Percentiles rank a stretch among this genome's conserved stretches.
Conservation (phyloP, 2,113 vertebrate species). For the Nothocercus julius region DNA sequence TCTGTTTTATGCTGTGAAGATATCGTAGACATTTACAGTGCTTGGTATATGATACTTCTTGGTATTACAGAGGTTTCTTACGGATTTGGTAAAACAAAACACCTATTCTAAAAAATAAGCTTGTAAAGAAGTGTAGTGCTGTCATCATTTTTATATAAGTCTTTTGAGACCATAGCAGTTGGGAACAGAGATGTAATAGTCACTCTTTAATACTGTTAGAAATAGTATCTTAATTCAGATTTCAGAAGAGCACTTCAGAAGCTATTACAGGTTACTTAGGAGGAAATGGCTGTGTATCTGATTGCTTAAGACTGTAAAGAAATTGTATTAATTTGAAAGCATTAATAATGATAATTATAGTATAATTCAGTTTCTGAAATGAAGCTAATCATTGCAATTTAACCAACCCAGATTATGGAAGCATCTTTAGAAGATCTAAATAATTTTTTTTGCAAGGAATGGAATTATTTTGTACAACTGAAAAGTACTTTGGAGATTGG, state of each 20-base stretch:
- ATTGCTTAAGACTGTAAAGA: not conserved
- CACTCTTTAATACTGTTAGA: not conserved
- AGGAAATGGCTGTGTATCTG: not conserved
- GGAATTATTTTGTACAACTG: not conserved
- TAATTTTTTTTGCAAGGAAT: not conserved
- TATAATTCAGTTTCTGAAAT: not conserved
- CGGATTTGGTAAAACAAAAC: not conserved
- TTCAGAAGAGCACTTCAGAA: not conserved
- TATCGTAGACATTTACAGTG: not conserved
- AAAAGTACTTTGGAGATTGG: not conserved
- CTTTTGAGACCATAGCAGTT: not conserved
- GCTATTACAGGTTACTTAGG: not conserved
- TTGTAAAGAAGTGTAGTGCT: not conserved
- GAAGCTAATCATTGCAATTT: not conserved
- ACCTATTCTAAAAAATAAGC: not conserved
- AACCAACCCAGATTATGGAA: not conserved
- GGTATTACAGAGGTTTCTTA: not conserved
- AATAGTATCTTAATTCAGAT: not conserved
- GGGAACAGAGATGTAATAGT: not conserved
- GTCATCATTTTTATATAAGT: not conserved
- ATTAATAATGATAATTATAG: constrained; percentile 1
- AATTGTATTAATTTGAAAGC: constrained; percentile 19
- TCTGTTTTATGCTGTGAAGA: not conserved
- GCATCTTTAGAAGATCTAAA: not conserved
- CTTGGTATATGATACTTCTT: not conserved